Percentiles rank a stretch among this genome's conserved stretches.
These are phyloP conservation scores for Erebia epiphron DNA, from an alignment of 2,888 invertebrate species.

Conservation along the genomic window DNA sequence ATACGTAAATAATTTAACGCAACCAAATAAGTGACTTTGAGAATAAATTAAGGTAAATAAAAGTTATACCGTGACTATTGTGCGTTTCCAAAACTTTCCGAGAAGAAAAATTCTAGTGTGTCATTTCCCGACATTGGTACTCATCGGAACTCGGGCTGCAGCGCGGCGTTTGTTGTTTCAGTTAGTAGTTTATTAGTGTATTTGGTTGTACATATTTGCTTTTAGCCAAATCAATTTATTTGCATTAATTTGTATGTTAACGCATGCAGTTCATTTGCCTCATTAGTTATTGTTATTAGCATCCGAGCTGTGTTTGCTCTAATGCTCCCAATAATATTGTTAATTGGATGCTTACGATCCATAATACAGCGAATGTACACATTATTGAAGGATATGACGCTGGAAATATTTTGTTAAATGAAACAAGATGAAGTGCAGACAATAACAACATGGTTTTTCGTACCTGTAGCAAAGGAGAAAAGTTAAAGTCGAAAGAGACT, in stretches of 20 bases:
- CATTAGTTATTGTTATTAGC: slow-evolving; percentile 16
- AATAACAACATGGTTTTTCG: not conserved
- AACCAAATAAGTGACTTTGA: too few species aligned
- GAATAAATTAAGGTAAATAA: too few species aligned
- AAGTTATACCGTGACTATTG: too few species aligned
- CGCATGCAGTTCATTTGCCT: slow-evolving; percentile 31
- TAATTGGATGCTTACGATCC: slow-evolving; percentile 12
- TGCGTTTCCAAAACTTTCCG: not conserved
- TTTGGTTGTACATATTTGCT: slow-evolving; percentile 46
- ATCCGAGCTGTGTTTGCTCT: slow-evolving; percentile 15
- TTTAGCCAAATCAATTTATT: slow-evolving; percentile 37
- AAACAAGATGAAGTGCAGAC: not conserved
- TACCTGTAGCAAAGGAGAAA: too few species aligned
- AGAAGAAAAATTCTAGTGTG: slow-evolving; percentile 8
- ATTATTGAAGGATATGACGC: not conserved
- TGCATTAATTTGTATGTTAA: slow-evolving; percentile 34
- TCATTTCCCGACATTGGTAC: slow-evolving; percentile 50
- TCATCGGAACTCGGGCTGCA: slow-evolving; percentile 51
- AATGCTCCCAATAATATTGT: slow-evolving; percentile 9
- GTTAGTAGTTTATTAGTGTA: slow-evolving; percentile 52
- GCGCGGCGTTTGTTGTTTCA: slow-evolving; percentile 53
- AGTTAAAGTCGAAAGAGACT: too few species aligned
- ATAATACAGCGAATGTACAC: not conserved
- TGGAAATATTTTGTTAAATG: not conserved
- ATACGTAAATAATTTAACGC: too few species aligned